Base-by-base conservation (phyloP, 2,888 invertebrate species). In the Clistopyga incitator region DNA sequence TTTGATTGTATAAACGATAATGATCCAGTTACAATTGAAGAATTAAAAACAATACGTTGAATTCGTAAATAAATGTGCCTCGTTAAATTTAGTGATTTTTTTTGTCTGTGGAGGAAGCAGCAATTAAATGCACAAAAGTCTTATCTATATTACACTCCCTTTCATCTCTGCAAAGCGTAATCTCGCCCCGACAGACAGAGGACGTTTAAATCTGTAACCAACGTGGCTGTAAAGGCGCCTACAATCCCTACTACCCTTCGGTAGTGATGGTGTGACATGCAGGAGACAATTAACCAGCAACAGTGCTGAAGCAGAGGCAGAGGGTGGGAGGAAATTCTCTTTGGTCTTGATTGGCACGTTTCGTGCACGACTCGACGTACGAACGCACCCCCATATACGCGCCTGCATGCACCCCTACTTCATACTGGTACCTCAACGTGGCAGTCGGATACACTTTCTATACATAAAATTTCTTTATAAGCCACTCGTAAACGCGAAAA, bases 311-410 rank as follows among this genome's bases (percentile, higher is more conserved):
- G 64, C 45, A 25, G 54, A 50, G 52, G 56, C 56, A 18, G 70
- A 52, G 42, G 34, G 18, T 15, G 74, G 42, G 78, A 65, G 78
- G 75, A 75, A 75, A 75, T 78, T 82, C 82, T 78, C 75, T 82
- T 78, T 78, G 75, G 78, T 78, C 78, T 71, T 61, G 82, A 82
- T 82, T 75, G 82, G 78, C 70, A 82, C 70, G 70, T 76, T 70
- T 54, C 64, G 76, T 56, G 38, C 70, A 34, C 59, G 59, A 61
- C 23, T 25, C 47, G 54, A 70, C 70, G 68, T n/a, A 29, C 23
- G 67, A 68, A 74, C 74, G 42, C 78, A 74, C 67, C 54, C 72
- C 78, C 15, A 11, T 38, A n/a, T 65, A 8, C 29, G 15, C 56
- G 25, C 20, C 18, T 34, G 20, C 45, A 10, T 47, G 45, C 47